These are phyloP conservation scores for Oscheius onirici DNA, from an alignment of 2,888 invertebrate species.

Conservation along the genomic window DNA sequence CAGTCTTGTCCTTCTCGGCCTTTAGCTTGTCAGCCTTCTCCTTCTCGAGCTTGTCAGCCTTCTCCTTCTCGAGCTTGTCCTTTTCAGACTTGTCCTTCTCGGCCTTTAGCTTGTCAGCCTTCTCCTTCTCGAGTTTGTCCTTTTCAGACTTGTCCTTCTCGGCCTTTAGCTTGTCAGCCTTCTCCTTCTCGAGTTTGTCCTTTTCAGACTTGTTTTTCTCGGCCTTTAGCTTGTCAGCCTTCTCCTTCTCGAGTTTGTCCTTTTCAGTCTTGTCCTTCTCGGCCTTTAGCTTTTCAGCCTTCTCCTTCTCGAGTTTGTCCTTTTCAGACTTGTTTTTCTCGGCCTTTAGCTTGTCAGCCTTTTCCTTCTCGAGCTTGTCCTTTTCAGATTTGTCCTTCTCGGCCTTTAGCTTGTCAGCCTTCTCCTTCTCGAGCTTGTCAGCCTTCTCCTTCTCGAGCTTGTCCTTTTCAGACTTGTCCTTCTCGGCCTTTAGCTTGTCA, in stretches of 20 bases:
- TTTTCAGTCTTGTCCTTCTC: background rate
- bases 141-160: background rate
- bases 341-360: background rate
- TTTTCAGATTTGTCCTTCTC: background rate
- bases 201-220: background rate
- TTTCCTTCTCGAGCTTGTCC: background rate
- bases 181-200: slow-evolving; percentile 1
- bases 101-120: background rate
- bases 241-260: background rate
- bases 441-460: background rate
- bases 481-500: background rate
- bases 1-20: background rate
- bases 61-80: background rate
- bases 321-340: background rate
- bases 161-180: background rate
- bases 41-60: background rate
- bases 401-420: background rate
- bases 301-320: background rate
- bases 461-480: background rate
- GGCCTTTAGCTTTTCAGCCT: background rate
- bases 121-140: slow-evolving; percentile 1
- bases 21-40: background rate
- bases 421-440: background rate
- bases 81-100: background rate
- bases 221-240: background rate